These are phyloP conservation scores for Microcebus ravelobensis DNA, from an alignment of 2,113 vertebrate species.

Conservation along the genomic window DNA sequence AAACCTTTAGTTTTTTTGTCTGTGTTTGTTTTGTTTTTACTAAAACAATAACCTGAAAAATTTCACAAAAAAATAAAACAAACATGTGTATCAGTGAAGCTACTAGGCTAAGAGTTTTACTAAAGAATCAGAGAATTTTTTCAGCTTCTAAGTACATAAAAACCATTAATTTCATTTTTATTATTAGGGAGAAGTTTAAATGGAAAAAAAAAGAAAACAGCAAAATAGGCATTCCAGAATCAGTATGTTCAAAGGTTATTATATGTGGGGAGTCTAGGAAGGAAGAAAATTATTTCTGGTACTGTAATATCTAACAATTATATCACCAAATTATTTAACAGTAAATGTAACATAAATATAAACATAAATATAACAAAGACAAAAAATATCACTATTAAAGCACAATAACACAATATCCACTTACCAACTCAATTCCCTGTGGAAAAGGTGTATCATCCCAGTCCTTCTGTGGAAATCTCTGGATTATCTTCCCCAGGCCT, in stretches of 20 bases:
- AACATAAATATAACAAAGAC: constrained; percentile 21
- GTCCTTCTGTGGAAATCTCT: constrained; percentile 97
- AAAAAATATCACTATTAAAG: constrained; percentile 53
- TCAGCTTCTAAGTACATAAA: constrained; percentile 11
- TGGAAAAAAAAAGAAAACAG: background rate
- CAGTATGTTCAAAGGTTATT: background rate
- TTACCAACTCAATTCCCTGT: constrained; percentile 98
- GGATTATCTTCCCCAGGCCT: constrained; percentile 97
- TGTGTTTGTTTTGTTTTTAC: background rate
- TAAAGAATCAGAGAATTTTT: constrained; percentile 16
- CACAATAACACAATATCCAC: constrained; percentile 71
- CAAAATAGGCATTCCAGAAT: constrained; percentile 27
- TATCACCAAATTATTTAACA: constrained; percentile 48
- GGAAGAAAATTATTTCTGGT: constrained; percentile 21
- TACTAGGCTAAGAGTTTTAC: background rate
- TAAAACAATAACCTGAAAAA: background rate
- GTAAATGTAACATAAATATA: background rate
- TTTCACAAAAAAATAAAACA: constrained; percentile 19
- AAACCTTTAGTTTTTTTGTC: background rate
- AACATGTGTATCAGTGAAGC: background rate
- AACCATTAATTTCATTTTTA: constrained; percentile 36
- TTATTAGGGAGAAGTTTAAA: constrained; percentile 31
- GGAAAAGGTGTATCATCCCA: constrained; percentile 98
- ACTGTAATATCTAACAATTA: background rate
- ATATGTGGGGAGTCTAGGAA: background rate